These are phyloP conservation scores for Mesorhabditis spiculigera DNA, from an alignment of 2,888 invertebrate species.

Conservation along the genomic window DNA sequence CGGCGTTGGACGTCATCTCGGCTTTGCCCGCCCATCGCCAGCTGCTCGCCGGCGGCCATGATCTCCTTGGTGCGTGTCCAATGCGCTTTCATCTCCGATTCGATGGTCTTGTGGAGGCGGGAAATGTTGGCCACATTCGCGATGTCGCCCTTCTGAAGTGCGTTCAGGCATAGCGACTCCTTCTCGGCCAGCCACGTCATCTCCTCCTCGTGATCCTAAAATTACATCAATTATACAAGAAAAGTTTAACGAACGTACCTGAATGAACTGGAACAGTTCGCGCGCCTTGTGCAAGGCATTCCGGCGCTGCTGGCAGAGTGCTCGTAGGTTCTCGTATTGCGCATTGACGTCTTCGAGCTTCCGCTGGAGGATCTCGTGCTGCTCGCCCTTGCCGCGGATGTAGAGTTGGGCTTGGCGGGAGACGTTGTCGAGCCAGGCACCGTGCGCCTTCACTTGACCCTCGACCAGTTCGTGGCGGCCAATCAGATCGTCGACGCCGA, in stretches of 20 bases:
- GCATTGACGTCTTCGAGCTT: slow-evolving; percentile 75
- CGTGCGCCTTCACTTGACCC: slow-evolving; percentile 64
- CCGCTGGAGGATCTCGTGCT: slow-evolving; percentile 69
- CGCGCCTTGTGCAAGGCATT: slow-evolving; percentile 82
- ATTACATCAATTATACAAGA: slow-evolving; percentile 15
- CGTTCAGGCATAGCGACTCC: slow-evolving; percentile 80
- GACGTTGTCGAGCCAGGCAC: slow-evolving; percentile 44
- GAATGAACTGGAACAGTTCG: slow-evolving; percentile 82
- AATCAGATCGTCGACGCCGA: slow-evolving; percentile 88
- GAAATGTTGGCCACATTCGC: slow-evolving; percentile 81
- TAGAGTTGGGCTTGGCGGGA: slow-evolving; percentile 38
- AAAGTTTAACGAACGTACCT: background rate
- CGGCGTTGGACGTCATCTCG: slow-evolving; percentile 24
- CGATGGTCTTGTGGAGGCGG: slow-evolving; percentile 80
- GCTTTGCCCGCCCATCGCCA: slow-evolving; percentile 36
- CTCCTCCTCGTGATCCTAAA: slow-evolving; percentile 92
- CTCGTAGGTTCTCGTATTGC: slow-evolving; percentile 73
- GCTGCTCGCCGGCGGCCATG: slow-evolving; percentile 47
- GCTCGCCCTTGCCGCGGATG: slow-evolving; percentile 60
- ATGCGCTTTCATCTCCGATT: slow-evolving; percentile 77
- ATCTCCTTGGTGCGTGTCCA: slow-evolving; percentile 61
- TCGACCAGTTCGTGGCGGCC: slow-evolving; percentile 91
- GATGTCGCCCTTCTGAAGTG: slow-evolving; percentile 88
- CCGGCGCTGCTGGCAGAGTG: slow-evolving; percentile 75
- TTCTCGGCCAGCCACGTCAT: slow-evolving; percentile 94